phyloP scores from a whole-genome alignment of 1,140 invertebrate species.

The Drosophila melanogaster region DNA sequence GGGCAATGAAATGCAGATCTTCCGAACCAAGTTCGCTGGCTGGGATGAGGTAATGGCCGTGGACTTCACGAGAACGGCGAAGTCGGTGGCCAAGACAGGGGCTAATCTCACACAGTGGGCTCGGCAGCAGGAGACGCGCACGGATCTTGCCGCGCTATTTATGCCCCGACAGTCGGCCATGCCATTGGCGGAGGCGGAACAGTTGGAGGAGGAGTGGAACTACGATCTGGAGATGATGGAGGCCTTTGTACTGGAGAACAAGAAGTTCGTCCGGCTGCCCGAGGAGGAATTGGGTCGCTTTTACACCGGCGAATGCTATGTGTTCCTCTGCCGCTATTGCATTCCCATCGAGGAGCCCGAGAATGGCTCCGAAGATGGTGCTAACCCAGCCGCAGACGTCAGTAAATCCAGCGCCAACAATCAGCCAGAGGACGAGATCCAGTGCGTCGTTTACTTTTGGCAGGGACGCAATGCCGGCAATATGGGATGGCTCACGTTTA shows the following conservation, averaged over 20 bases:
- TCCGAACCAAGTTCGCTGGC: constrained; percentile 98
- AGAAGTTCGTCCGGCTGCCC: constrained; percentile 97
- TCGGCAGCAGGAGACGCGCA: constrained; percentile 93
- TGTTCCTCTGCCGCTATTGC: constrained; percentile 98
- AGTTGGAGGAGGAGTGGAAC: constrained; percentile 97
- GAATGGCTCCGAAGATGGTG: constrained; percentile 12
- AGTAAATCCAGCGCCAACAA: constrained; percentile 73
- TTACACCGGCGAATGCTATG: constrained; percentile 98
- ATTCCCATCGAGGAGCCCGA: constrained; percentile 87
- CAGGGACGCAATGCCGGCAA: constrained; percentile 98
- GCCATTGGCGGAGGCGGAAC: constrained; percentile 93
- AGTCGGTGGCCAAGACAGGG: constrained; percentile 97
- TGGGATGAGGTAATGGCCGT: constrained; percentile 99
- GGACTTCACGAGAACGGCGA: constrained; percentile 99
- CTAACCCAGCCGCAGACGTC: constrained; percentile 11
- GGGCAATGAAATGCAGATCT: constrained; percentile 94
- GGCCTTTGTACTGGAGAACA: constrained; percentile 98
- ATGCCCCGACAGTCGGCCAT: constrained; percentile 96
- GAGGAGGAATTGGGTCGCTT: constrained; percentile 97
- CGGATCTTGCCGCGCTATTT: constrained; percentile 97
- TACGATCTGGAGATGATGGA: constrained; percentile 99
- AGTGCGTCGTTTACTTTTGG: constrained; percentile 99
- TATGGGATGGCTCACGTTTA: constrained; percentile 99
- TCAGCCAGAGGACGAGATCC: constrained; percentile 92
- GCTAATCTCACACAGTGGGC: constrained; percentile 98